Conservation (phyloP, 2,797 vertebrate species). For the Ptychadena robeensis region DNA sequence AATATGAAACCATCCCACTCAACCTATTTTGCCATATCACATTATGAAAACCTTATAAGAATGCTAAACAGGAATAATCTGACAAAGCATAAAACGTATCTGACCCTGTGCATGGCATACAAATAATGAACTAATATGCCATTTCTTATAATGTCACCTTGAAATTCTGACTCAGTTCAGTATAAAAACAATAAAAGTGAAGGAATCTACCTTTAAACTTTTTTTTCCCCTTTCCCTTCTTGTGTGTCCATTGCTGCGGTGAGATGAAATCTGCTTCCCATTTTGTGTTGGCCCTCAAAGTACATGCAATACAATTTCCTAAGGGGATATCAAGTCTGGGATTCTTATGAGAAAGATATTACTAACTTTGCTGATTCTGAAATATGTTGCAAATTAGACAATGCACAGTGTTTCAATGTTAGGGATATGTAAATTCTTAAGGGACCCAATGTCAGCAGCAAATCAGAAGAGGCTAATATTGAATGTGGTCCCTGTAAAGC, state of each 20-base stretch:
- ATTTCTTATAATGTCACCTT: background rate
- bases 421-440: slow-evolving; percentile 15
- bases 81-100: background rate
- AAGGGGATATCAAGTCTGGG: slow-evolving; percentile 44
- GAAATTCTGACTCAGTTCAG: background rate
- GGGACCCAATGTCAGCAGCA: background rate
- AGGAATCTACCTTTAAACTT: slow-evolving; percentile 28
- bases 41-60: background rate
- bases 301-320: slow-evolving; percentile 46
- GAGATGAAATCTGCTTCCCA: slow-evolving; percentile 56
- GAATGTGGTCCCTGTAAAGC: background rate
- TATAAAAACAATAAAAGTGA: background rate
- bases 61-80: background rate
- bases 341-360: slow-evolving; percentile 53
- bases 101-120: background rate
- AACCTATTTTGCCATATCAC: background rate
- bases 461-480: slow-evolving; percentile 11
- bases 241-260: slow-evolving; percentile 53
- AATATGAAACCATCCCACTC: background rate
- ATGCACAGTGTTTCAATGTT: slow-evolving; percentile 13
- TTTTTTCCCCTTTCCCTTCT: slow-evolving; percentile 33
- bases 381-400: slow-evolving; percentile 36
- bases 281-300: slow-evolving; percentile 51
- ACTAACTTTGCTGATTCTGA: slow-evolving; percentile 29
- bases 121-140: background rate